A percentile compares a stretch with the other conserved stretches of the same genome.
phyloP scores from a whole-genome alignment of 2,888 invertebrate species.

The Drosophila robusta region DNA sequence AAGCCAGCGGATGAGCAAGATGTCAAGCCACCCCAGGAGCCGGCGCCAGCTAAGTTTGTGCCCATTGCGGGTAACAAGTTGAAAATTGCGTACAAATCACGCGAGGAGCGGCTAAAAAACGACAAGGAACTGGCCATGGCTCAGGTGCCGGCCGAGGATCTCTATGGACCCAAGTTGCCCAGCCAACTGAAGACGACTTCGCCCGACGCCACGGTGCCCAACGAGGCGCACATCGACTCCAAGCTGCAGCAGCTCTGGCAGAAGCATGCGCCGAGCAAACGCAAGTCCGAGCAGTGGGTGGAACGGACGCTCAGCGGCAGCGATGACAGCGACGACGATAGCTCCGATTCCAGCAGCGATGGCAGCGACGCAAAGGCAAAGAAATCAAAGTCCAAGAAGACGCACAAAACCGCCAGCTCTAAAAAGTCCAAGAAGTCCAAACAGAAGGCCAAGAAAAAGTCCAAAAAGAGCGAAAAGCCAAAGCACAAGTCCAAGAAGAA shows the following conservation, averaged over 20 bases:
- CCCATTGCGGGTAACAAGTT: constrained; percentile 66
- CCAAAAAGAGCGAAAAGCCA: constrained; percentile 59
- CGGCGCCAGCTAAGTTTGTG: constrained; percentile 50
- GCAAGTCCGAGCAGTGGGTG: constrained; percentile 59
- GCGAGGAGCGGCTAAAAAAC: constrained; percentile 55
- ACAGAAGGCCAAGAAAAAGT: constrained; percentile 62
- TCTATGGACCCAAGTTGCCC: constrained; percentile 80
- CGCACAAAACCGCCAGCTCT: constrained; percentile 38
- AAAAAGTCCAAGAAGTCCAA: constrained; percentile 65
- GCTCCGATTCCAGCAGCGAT: constrained; percentile 30
- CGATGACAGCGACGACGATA: constrained; percentile 64
- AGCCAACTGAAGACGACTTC: constrained; percentile 12
- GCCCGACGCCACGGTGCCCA: background rate
- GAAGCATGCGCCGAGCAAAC: constrained; percentile 54
- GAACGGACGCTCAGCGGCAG: constrained; percentile 41
- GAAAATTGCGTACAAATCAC: constrained; percentile 71
- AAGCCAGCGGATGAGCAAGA: constrained; percentile 31
- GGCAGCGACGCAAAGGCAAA: constrained; percentile 15
- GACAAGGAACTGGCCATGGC: constrained; percentile 49
- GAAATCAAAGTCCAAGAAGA: constrained; percentile 44
- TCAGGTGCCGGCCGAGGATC: constrained; percentile 34
- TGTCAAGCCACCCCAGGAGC: background rate
- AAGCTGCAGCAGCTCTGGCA: constrained; percentile 63
- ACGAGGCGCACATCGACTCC: constrained; percentile 52
- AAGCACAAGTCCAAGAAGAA: constrained; percentile 67